A percentile compares a stretch with the other conserved stretches of the same genome.
Conservation (phyloP, 2,113 vertebrate genomes). For the Silurus meridionalis region DNA sequence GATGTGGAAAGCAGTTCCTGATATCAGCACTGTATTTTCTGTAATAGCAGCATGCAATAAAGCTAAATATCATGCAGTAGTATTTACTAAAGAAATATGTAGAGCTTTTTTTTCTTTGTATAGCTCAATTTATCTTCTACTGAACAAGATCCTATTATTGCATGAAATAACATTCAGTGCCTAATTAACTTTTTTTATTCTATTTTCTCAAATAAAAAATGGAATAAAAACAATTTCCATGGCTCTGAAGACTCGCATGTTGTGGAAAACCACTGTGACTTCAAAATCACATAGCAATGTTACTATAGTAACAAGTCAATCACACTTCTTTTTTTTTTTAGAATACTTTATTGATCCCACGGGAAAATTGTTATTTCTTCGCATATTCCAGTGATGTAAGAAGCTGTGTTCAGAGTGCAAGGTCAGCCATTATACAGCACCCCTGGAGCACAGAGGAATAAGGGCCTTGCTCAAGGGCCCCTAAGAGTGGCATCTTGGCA, state of each 20-base stretch:
- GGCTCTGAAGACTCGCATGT: neutral
- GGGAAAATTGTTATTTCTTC: no score
- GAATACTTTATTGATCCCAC: no score
- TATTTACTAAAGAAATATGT: neutral
- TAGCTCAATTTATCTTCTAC: neutral
- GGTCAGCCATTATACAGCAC: no score
- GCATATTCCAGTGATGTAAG: no score
- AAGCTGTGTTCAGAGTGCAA: no score
- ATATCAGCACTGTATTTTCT: neutral
- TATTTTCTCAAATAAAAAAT: neutral
- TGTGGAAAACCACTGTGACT: neutral
- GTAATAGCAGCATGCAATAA: neutral
- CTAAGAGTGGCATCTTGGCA: no score
- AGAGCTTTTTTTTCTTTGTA: neutral
- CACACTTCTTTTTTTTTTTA: no score
- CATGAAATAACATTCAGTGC: neutral
- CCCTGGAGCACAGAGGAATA: no score
- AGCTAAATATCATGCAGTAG: neutral
- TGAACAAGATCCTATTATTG: neutral
- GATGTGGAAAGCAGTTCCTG: neutral
- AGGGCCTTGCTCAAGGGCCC: no score
- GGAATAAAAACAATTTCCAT: neutral
- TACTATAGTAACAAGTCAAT: no score
- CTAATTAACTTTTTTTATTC: neutral
- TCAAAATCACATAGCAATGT: neutral